These are phyloP conservation scores for Drosophila rellima DNA, from an alignment of 2,888 invertebrate genomes.

Conservation along the genomic window DNA sequence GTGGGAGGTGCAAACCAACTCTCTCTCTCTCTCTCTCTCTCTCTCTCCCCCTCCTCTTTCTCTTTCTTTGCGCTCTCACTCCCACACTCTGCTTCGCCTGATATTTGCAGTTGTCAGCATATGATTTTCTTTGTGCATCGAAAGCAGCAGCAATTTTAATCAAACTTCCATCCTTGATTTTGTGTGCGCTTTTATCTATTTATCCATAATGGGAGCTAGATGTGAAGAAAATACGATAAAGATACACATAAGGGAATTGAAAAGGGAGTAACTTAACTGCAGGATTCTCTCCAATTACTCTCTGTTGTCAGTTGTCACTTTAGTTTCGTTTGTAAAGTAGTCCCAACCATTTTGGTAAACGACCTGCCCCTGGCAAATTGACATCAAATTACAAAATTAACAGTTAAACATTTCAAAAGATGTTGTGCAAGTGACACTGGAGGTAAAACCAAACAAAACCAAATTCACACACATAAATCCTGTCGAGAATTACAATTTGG, in stretches of 20 bases:
- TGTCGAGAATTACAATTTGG: neutral
- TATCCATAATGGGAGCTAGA: neutral
- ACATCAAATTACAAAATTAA: slow-evolving; percentile 39
- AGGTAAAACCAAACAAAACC: slow-evolving; percentile 11
- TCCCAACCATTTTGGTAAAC: slow-evolving; percentile 12
- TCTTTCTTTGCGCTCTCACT: neutral
- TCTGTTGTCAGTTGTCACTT: slow-evolving; percentile 2
- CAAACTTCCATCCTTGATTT: slow-evolving; percentile 64
- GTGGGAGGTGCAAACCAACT: neutral
- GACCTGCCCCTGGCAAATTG: slow-evolving; percentile 29
- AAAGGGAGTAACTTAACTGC: neutral
- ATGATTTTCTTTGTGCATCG: slow-evolving; percentile 67
- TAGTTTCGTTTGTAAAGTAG: neutral
- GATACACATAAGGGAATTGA: neutral
- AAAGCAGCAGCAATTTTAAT: slow-evolving; percentile 73
- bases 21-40: too few relatives aligned
- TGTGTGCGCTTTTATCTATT: slow-evolving; percentile 21
- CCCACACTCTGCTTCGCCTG: slow-evolving; percentile 1
- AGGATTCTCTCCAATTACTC: neutral
- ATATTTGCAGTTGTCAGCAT: slow-evolving; percentile 50
- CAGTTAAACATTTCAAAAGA: slow-evolving; percentile 29
- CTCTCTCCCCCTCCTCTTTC: too few relatives aligned
- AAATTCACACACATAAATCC: neutral
- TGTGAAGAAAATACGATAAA: neutral
- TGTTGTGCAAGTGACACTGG: slow-evolving; percentile 30